These are phyloP conservation scores for Pegoplata infirma DNA, from an alignment of 2,888 invertebrate species.

Conservation along the genomic window DNA sequence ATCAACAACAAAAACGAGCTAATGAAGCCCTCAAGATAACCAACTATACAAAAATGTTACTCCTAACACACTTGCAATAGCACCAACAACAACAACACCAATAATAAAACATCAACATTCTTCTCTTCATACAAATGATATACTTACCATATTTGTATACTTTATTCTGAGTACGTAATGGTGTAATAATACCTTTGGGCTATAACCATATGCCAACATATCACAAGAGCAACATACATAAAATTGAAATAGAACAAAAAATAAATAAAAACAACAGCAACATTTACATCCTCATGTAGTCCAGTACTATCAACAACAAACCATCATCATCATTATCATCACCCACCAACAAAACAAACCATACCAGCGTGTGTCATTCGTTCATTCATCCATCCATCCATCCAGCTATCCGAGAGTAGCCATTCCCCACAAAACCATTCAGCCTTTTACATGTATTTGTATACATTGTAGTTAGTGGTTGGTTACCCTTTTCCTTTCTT, in stretches of 20 bases:
- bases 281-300: constrained; percentile 41
- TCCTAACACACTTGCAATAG: neutral
- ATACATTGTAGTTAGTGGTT: constrained; percentile 42
- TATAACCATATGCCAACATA: constrained; percentile 61
- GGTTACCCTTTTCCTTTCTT: neutral
- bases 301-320: constrained; percentile 42
- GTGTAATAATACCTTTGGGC: constrained; percentile 66
- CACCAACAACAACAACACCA: too few relatives aligned
- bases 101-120: neutral
- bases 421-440: neutral
- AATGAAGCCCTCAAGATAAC: constrained; percentile 62
- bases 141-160: constrained; percentile 31
- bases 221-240: constrained; percentile 37
- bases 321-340: constrained; percentile 35
- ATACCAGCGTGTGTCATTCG: neutral
- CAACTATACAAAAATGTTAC: constrained; percentile 22
- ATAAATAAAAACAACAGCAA: constrained; percentile 23
- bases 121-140: neutral
- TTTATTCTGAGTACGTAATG: constrained; percentile 65
- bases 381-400: neutral
- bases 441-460: neutral
- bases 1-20: constrained; percentile 60
- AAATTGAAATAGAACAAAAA: constrained; percentile 11
- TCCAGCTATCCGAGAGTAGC: constrained; percentile 20
- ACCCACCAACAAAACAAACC: neutral